Evolutionary conservation across 1,140 invertebrate genomes (phyloP).

Genomic region (Trichoplusia ni): DNA sequence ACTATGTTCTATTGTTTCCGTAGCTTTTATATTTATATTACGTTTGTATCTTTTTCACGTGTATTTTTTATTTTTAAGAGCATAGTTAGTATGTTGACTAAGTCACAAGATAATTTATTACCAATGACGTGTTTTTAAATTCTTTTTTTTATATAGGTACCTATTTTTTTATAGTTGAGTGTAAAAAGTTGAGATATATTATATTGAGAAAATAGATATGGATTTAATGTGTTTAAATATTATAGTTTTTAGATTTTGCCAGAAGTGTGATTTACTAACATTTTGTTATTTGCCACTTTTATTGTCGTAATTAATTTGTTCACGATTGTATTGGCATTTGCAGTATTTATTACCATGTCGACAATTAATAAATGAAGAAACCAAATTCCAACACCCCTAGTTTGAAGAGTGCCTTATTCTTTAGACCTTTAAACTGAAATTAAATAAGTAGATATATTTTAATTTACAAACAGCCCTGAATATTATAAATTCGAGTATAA

Average conservation of each 20-base stretch:
- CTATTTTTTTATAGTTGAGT: slow-evolving; percentile 63
- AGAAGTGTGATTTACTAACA: slow-evolving; percentile 72
- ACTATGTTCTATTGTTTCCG: slow-evolving; percentile 43
- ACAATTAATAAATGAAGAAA: too few species aligned
- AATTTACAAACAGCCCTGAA: too few species aligned
- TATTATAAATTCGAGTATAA: too few species aligned
- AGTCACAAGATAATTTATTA: slow-evolving; percentile 81
- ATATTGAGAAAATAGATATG: slow-evolving; percentile 61
- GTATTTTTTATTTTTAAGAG: slow-evolving; percentile 54
- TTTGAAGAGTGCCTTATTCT: too few species aligned
- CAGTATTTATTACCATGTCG: neutral
- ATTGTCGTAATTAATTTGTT: slow-evolving; percentile 28
- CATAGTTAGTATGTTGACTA: slow-evolving; percentile 73
- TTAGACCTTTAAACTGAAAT: too few species aligned
- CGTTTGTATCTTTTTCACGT: slow-evolving; percentile 51
- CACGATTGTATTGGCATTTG: neutral
- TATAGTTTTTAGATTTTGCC: slow-evolving; percentile 49
- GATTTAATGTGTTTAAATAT: slow-evolving; percentile 49
- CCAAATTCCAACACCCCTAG: too few species aligned
- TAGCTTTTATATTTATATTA: slow-evolving; percentile 44
- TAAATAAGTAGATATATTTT: too few species aligned
- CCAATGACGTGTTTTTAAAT: slow-evolving; percentile 78
- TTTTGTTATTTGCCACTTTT: slow-evolving; percentile 49
- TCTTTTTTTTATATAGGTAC: slow-evolving; percentile 66
- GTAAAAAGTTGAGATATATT: slow-evolving; percentile 64